Evolutionary conservation across 2,797 vertebrate genomes (phyloP).

Genomic region (Pelodytes ibericus): DNA sequence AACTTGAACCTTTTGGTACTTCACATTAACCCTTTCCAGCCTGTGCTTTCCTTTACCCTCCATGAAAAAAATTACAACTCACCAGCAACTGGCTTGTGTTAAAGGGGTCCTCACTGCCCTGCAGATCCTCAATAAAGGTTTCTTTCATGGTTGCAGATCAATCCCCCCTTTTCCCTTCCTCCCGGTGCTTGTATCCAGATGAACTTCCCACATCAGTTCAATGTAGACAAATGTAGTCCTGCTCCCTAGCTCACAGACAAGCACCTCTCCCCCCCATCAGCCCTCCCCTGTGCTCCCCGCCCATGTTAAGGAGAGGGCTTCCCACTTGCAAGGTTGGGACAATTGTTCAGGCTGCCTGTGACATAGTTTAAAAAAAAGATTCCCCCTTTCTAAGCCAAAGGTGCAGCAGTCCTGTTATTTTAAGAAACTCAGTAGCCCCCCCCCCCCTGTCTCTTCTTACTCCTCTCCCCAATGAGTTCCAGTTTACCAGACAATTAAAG

Average conservation of each 20-base stretch:
- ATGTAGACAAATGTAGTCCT: conserved; percentile 58
- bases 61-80: conserved; percentile 63
- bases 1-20: too few relatives aligned
- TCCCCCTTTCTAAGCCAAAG: conserved; percentile 31
- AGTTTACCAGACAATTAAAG: too few relatives aligned
- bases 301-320: conserved; percentile 62
- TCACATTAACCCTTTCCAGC: neutral
- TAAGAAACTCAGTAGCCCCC: conserved; percentile 2
- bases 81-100: conserved; percentile 68
- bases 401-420: conserved; percentile 37
- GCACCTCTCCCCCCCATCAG: conserved; percentile 65
- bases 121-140: conserved; percentile 59
- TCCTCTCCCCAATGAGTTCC: too few relatives aligned
- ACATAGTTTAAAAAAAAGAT: conserved; percentile 7
- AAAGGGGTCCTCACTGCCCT: conserved; percentile 71
- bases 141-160: conserved; percentile 64
- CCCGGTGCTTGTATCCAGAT: conserved; percentile 50
- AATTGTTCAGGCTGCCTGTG: conserved; percentile 20
- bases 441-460: neutral
- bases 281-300: conserved; percentile 68
- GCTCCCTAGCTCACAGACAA: conserved; percentile 55
- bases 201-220: conserved; percentile 63
- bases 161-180: conserved; percentile 55
- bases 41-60: too few relatives aligned
- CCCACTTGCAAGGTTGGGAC: conserved; percentile 28